These are phyloP conservation scores for Chironomus tentans DNA, from an alignment of 2,888 invertebrate species.

Conservation along the genomic window DNA sequence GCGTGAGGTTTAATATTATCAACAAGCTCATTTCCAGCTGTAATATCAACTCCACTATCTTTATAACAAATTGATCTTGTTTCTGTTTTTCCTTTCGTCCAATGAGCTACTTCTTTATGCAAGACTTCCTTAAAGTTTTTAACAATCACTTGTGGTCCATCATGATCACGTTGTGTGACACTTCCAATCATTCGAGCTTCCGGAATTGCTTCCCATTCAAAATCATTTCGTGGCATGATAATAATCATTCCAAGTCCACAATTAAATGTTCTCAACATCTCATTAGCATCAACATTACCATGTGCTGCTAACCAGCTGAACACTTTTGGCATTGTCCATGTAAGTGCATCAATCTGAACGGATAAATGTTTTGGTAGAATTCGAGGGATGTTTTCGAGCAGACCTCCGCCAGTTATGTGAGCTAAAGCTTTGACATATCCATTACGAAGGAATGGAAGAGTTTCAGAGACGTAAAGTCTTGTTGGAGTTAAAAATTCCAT, in stretches of 20 bases:
- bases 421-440: conserved; percentile 76
- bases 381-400: conserved; percentile 80
- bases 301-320: conserved; percentile 81
- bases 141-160: conserved; percentile 44
- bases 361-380: conserved; percentile 61
- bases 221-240: conserved; percentile 51
- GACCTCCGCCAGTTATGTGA: conserved; percentile 90
- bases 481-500: conserved; percentile 80
- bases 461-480: conserved; percentile 69
- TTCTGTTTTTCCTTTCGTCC: not conserved
- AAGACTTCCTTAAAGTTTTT: conserved; percentile 60
- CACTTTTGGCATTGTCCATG: conserved; percentile 65
- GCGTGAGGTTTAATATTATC: conserved; percentile 59
- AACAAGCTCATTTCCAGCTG: conserved; percentile 74
- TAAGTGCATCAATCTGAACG: conserved; percentile 59
- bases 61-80: conserved; percentile 56
- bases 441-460: conserved; percentile 61
- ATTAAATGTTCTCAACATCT: conserved; percentile 88
- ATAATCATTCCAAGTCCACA: conserved; percentile 88
- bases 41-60: conserved; percentile 78
- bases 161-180: conserved; percentile 36
- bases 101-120: conserved; percentile 37
- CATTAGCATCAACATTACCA: conserved; percentile 61
- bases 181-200: conserved; percentile 43
- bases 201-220: conserved; percentile 46